Percentiles rank a stretch among this genome's conserved stretches.
These are phyloP conservation scores for Drosophila kanapiae DNA, from an alignment of 1,140 invertebrate species.

Conservation along the genomic window DNA sequence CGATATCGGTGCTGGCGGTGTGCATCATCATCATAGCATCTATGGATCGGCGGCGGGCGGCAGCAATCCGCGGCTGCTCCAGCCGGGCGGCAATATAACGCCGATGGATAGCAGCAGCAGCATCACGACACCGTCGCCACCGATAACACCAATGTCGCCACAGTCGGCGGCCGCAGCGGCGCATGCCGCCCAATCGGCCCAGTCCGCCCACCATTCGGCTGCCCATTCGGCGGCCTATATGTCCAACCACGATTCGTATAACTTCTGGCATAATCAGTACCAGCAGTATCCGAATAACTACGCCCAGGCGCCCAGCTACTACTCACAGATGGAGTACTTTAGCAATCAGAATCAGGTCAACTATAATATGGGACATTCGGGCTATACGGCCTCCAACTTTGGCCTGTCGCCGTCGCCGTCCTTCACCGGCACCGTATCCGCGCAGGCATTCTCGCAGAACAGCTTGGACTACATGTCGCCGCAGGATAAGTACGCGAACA, in stretches of 20 bases:
- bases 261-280: slow-evolving; percentile 85
- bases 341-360: slow-evolving; percentile 86
- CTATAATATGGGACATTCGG: slow-evolving; percentile 85
- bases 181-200: slow-evolving; percentile 75
- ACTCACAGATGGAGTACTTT: slow-evolving; percentile 89
- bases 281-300: slow-evolving; percentile 88
- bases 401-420: slow-evolving; percentile 80
- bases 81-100: slow-evolving; percentile 87
- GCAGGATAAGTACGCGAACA: slow-evolving; percentile 85
- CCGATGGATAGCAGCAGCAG: slow-evolving; percentile 88
- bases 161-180: slow-evolving; percentile 85
- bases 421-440: slow-evolving; percentile 79
- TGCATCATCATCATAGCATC: slow-evolving; percentile 82
- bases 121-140: slow-evolving; percentile 89
- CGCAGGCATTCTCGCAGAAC: slow-evolving; percentile 84
- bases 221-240: slow-evolving; percentile 81
- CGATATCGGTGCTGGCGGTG: slow-evolving; percentile 56
- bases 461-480: slow-evolving; percentile 85
- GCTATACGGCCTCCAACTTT: slow-evolving; percentile 82
- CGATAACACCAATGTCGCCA: slow-evolving; percentile 87
- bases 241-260: slow-evolving; percentile 84
- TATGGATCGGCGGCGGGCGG: slow-evolving; percentile 74
- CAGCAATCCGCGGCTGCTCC: slow-evolving; percentile 81
- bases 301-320: slow-evolving; percentile 86
- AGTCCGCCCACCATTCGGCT: slow-evolving; percentile 72